A percentile compares a stretch with the other conserved stretches of the same genome.
Evolutionary conservation across 2,888 invertebrate genomes (phyloP).

Genomic region (Luffia ferchaultella): DNA sequence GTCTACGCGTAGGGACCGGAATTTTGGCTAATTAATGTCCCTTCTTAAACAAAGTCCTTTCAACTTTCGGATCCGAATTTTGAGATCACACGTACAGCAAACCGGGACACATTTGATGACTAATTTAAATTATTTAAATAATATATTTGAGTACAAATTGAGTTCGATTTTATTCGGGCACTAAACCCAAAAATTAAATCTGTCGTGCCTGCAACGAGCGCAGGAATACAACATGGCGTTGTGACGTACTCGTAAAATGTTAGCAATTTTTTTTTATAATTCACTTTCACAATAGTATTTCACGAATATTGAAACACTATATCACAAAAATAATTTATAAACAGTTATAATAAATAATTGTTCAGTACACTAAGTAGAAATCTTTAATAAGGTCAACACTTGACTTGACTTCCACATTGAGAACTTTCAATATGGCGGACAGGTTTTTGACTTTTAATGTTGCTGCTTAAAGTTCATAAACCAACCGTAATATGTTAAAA

Average conservation of each 20-base stretch:
- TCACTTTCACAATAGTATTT: neutral
- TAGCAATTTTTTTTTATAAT: neutral
- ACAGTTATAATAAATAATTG: neutral
- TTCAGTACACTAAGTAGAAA: neutral
- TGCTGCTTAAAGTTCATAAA: slow-evolving; percentile 24
- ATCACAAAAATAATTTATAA: neutral
- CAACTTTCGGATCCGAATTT: too few relatives aligned
- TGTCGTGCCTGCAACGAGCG: slow-evolving; percentile 67
- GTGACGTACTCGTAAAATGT: slow-evolving; percentile 58
- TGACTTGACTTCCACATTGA: slow-evolving; percentile 58
- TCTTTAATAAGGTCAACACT: slow-evolving; percentile 49
- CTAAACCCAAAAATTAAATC: slow-evolving; percentile 64
- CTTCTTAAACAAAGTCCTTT: slow-evolving; percentile 67
- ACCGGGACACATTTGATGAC: slow-evolving; percentile 60
- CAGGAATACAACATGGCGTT: slow-evolving; percentile 69
- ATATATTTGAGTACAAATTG: slow-evolving; percentile 65
- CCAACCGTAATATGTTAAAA: neutral
- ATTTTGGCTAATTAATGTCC: slow-evolving; percentile 74
- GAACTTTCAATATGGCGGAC: slow-evolving; percentile 61
- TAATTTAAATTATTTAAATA: slow-evolving; percentile 61
- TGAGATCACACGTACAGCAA: too few relatives aligned
- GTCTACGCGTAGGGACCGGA: slow-evolving; percentile 86
- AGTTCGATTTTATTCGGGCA: slow-evolving; percentile 57
- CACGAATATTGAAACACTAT: neutral
- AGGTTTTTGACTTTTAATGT: slow-evolving; percentile 39